Percentiles rank a stretch among this genome's conserved stretches.
Conservation (phyloP, 2,113 vertebrate species). For the Phocoena phocoena region DNA sequence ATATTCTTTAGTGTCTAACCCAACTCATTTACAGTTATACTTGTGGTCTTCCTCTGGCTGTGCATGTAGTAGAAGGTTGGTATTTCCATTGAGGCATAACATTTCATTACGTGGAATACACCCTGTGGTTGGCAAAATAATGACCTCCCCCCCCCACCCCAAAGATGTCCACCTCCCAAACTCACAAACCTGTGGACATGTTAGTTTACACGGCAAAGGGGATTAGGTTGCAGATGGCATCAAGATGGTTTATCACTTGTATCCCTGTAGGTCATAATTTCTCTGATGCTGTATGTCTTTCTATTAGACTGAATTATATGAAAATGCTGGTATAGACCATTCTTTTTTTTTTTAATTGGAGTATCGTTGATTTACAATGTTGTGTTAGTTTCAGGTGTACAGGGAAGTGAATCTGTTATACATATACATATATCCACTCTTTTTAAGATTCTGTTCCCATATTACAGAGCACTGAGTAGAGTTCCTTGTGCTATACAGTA, state of each 20-base stretch:
- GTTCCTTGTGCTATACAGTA: accelerated
- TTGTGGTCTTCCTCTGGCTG: no score
- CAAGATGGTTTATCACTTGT: background rate
- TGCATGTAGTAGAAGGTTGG: accelerated
- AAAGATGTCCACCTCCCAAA: accelerated
- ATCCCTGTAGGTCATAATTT: accelerated
- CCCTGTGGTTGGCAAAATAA: background rate
- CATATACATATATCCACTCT: background rate
- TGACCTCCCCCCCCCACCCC: no score
- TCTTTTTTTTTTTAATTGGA: background rate
- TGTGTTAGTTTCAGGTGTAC: background rate
- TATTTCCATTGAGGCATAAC: accelerated
- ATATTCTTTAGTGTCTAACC: background rate
- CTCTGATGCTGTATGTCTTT: background rate
- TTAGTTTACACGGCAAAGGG: accelerated
- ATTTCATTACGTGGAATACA: accelerated
- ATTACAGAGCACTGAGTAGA: background rate
- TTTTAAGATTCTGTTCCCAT: background rate
- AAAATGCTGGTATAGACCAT: accelerated
- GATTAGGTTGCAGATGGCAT: background rate
- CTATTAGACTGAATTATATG: accelerated
- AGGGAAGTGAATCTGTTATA: background rate
- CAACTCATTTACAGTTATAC: background rate
- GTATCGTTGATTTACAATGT: background rate
- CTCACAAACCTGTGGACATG: accelerated